Evolutionary conservation across 2,888 invertebrate genomes (phyloP), one percentile per base, ranked within the genome.

Genomic region (Clistopyga incitator): DNA sequence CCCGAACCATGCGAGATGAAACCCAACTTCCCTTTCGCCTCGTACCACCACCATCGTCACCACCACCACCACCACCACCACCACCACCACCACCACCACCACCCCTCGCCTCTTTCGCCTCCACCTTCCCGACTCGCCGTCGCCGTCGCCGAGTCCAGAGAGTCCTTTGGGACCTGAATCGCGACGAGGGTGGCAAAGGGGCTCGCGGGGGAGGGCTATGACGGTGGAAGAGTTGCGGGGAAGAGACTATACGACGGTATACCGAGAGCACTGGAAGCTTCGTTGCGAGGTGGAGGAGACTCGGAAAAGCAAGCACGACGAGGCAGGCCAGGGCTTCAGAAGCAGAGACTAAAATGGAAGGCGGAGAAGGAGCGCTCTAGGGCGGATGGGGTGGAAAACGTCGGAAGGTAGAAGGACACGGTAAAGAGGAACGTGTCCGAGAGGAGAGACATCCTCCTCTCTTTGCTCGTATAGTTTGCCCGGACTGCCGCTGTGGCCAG

Each of bases 1-100:
- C 85, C 77, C 87, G 89, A 88, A 90, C 88, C 90, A 91, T 90
- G 90, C 91, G 91, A 92, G 92, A 92, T 92, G 92, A 92, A 92
- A 92, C 92, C 89, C 91, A 91, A 92, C 92, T 92, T 92, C 91
- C 88, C 90, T 90, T 90, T 59, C 78, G 23, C 34, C 52, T 71
- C 59, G 29, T 74, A 61, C 54, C 80, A 61, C 56, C 42, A n/a
- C n/a, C n/a, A n/a, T n/a, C n/a, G n/a, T n/a, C n/a, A n/a, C n/a
- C n/a, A n/a, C n/a, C n/a, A n/a, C n/a, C n/a, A n/a, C n/a, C n/a
- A n/a, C n/a, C n/a, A n/a, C n/a, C n/a, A n/a, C n/a, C n/a, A n/a
- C n/a, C n/a, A n/a, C n/a, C n/a, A n/a, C n/a, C n/a, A n/a, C n/a
- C n/a, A n/a, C n/a, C n/a, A n/a, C n/a, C n/a, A n/a, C n/a, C n/a